Conservation (phyloP, 2,888 invertebrate genomes). For the Aphodius sticticus region DNA sequence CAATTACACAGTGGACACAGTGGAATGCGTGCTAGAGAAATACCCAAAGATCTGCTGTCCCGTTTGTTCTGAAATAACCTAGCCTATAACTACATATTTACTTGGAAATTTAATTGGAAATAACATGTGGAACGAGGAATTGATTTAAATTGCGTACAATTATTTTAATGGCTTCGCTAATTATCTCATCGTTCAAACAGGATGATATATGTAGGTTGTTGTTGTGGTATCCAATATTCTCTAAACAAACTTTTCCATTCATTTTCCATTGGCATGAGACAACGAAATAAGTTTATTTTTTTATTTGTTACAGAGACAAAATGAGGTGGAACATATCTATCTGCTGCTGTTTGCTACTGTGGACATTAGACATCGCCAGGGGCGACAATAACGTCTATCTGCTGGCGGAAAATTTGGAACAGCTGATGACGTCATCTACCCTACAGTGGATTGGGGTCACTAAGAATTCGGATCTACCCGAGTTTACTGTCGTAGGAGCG, state of each 20-base stretch:
- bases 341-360: neutral
- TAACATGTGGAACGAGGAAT: neutral
- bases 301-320: neutral
- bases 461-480: slow-evolving; percentile 49
- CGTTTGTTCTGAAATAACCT: neutral
- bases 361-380: neutral
- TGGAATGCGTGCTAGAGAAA: neutral
- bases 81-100: neutral
- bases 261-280: no score
- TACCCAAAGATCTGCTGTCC: neutral
- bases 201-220: no score
- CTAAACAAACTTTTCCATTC: no score
- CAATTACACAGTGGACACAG: neutral
- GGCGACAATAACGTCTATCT: slow-evolving; percentile 14
- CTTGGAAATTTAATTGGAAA: neutral
- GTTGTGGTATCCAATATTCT: no score
- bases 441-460: slow-evolving; percentile 75
- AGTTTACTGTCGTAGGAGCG: slow-evolving; percentile 74
- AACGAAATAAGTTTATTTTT: neutral
- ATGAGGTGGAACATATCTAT: neutral
- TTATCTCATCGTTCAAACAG: neutral
- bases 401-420: slow-evolving; percentile 62
- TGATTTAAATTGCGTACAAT: neutral
- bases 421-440: slow-evolving; percentile 81
- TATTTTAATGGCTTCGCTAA: neutral